A percentile compares a stretch with the other conserved stretches of the same genome.
Evolutionary conservation across 2,797 vertebrate genomes (phyloP).

Genomic region (Sebastes oblongus): DNA sequence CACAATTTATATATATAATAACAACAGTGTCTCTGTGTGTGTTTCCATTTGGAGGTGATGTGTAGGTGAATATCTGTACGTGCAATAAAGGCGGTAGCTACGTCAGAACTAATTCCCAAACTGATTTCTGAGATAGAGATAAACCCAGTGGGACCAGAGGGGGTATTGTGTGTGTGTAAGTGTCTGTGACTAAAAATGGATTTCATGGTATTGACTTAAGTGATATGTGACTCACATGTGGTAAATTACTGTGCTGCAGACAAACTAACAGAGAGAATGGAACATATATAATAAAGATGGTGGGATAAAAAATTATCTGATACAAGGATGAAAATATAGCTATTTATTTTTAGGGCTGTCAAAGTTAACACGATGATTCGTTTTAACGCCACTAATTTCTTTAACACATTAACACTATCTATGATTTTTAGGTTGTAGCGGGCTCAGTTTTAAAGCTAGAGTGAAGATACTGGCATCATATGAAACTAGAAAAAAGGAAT

Average conservation of each 20-base stretch:
- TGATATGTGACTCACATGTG: constrained; percentile 35
- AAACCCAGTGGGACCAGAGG: constrained; percentile 13
- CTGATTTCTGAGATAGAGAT: constrained; percentile 49
- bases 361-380: too few species aligned
- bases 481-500: too few species aligned
- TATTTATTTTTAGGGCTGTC: not conserved
- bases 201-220: constrained; percentile 44
- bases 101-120: constrained; percentile 44
- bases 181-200: constrained; percentile 38
- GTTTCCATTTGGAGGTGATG: not conserved
- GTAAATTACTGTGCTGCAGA: constrained; percentile 25
- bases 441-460: too few species aligned
- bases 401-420: too few species aligned
- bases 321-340: not conserved
- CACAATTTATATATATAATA: not conserved
- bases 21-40: not conserved
- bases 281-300: not conserved
- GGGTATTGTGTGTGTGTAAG: not conserved
- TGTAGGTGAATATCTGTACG: not conserved
- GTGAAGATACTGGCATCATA: too few species aligned
- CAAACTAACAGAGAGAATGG: not conserved
- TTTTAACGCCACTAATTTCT: too few species aligned
- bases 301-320: not conserved
- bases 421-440: too few species aligned
- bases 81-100: constrained; percentile 7